These are phyloP conservation scores for Limnephilus marmoratus DNA, from an alignment of 2,888 invertebrate genomes.

Conservation along the genomic window DNA sequence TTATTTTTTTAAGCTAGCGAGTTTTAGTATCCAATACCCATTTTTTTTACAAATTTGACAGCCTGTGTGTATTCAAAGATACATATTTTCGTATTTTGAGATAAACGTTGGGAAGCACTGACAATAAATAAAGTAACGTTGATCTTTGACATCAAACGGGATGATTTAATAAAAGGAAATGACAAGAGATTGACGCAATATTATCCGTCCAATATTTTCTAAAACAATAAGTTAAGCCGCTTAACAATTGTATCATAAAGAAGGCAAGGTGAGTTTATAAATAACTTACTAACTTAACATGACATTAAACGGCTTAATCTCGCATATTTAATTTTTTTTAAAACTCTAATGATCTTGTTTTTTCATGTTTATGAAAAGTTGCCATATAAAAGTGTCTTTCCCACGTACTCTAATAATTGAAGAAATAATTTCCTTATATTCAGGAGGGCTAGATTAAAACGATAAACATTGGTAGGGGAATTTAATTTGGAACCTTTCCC, in stretches of 20 bases:
- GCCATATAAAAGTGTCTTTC: constrained; percentile 13
- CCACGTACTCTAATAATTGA: constrained; percentile 31
- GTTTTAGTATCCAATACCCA: too few relatives aligned
- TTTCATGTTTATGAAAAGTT: neutral
- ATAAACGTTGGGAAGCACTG: too few relatives aligned
- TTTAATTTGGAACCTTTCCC: constrained; percentile 52
- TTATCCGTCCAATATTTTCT: neutral
- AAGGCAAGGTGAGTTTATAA: too few relatives aligned
- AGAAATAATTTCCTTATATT: constrained; percentile 46
- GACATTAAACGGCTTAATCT: neutral
- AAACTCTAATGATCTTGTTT: neutral
- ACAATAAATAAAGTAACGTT: neutral
- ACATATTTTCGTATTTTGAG: too few relatives aligned
- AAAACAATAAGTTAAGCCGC: neutral
- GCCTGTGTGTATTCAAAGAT: neutral
- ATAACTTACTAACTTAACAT: too few relatives aligned
- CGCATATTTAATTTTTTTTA: neutral
- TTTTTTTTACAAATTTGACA: neutral
- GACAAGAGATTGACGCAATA: neutral
- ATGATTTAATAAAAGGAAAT: neutral
- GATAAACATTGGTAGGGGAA: constrained; percentile 48
- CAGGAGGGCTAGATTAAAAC: constrained; percentile 44
- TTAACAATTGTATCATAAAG: too few relatives aligned
- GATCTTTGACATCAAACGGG: neutral
- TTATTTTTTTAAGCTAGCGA: too few relatives aligned